Evolutionary conservation across 2,113 vertebrate species (phyloP), one percentile per base, ranked within the genome.

Genomic region (Herpetotheres cachinnans): DNA sequence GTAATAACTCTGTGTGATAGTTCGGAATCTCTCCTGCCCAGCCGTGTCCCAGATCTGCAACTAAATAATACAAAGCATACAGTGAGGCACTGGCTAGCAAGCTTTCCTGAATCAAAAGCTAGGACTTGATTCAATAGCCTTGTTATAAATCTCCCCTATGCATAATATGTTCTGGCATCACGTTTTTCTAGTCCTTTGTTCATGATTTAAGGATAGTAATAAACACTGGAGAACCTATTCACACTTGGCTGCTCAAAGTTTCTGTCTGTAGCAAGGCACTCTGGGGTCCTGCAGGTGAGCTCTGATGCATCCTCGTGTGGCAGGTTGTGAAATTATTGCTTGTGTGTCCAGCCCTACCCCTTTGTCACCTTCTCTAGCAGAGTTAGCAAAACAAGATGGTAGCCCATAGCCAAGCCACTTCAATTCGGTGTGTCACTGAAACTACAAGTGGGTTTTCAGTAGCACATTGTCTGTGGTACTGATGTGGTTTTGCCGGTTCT

Each of bases 41-140:
- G 99, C 99, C 0, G 99, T 99, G 97, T 99, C 99, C 99, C 99
- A 99, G 93, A 99, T 99, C 98, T 99, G 99, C 96, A 99, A 92
- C 99, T 99, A 80, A 42, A 89, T 9, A 36, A 74, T 70, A 29
- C 47, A 95, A 59, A 29, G 91, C 7, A 83, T 11, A 49, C 5
- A 29, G 52, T 72, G 54, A 95, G 66, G 54, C 47, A 6, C 65
- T 20, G 79, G 16, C 66, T 22, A 66, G 58, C n/a, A 32, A 58
- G 62, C 34, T 69, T n/a, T 79, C 38, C 52, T 16, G 55, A 38
- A 8, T 59, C 38, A 6, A 34, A 52, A 34, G 24, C 54, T 0
- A 76, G 32, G 20, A 30, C 47, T 67, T 10, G 22, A 72, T 13
- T 76, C 54, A 47, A 32, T 4, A 44, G 24, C 36, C 42, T 52